Evolutionary conservation across 2,888 invertebrate genomes (phyloP), one percentile per base, ranked within the genome.

Genomic region (Eupithecia exiguata): DNA sequence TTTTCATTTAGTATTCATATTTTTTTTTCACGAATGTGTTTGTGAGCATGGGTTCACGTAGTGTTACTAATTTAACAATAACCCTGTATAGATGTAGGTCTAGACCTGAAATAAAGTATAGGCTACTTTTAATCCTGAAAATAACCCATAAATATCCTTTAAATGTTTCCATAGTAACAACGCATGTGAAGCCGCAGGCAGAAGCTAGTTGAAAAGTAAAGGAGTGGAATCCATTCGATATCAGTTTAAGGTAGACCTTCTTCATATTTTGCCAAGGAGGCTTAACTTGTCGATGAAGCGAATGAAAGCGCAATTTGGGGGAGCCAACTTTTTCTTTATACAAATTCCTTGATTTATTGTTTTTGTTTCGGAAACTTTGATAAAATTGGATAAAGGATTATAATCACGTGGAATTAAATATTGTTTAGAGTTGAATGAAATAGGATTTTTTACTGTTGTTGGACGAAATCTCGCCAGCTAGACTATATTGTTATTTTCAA

Each of bases 281-380:
- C 49, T 49, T 68, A 68, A 68, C 43, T 68, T 68, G 68, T 68
- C 68, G 68, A 68, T 68, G 35, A 68, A 68, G 35, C 49, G 53
- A 53, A 68, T 68, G 35, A 58, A 68, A 68, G 30, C 49, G 68
- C 36, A 68, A 68, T 68, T 68, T 40, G 7, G 66, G 40, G 38
- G 40, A 66, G 66, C 18, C 14, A 66, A 66, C 66, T 66, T 66
- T 66, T 66, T 65, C 65, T 38, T 66, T 38, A 25, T 66, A 66
- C 40, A 40, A 66, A 66, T 38, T 66, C 40, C 66, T 40, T 66
- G 66, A 66, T 66, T 66, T 40, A 66, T 66, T 66, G 38, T 38
- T 36, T 65, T 62, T 62, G 35, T 62, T 35, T 62, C 1, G 18
- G 16, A 16, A 35, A 62, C 16, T 61, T 62, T 62, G 62, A 35